phyloP scores from a whole-genome alignment of 30 jellyfish, hydroid and myxozoan genomes.

The Phacellophora camtschatica region DNA sequence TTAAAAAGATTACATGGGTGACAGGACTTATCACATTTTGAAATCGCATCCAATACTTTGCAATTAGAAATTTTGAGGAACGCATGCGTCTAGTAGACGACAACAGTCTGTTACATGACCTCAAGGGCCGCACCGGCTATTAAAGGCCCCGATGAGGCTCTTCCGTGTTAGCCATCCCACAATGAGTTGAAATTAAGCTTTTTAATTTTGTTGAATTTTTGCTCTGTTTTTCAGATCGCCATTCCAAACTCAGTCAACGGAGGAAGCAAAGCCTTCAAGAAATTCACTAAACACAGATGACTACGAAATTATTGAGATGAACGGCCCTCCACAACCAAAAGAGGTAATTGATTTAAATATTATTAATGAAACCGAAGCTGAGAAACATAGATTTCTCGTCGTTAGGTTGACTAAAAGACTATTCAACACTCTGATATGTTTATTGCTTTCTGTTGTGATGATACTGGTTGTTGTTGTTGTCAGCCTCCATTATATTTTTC shows the following conservation, averaged over 20 bases:
- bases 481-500: constrained; percentile 64
- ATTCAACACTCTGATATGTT: constrained; percentile 44
- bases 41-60: too few species aligned
- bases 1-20: too few species aligned
- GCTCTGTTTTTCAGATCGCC: constrained; percentile 8
- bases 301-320: constrained; percentile 54
- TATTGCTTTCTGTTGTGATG: constrained; percentile 35
- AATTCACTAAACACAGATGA: constrained; percentile 28
- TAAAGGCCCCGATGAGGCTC: too few species aligned
- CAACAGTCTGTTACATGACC: too few species aligned
- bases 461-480: constrained; percentile 59
- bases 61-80: too few species aligned
- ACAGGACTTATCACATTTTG: too few species aligned
- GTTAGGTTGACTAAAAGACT: constrained; percentile 57
- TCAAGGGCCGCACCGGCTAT: too few species aligned
- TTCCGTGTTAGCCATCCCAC: too few species aligned
- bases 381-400: constrained; percentile 3
- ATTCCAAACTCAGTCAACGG: constrained; percentile 16
- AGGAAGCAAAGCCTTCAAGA: not conserved
- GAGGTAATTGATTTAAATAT: constrained; percentile 87
- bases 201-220: too few species aligned
- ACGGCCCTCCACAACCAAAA: constrained; percentile 49
- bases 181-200: too few species aligned
- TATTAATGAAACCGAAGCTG: constrained; percentile 37
- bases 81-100: too few species aligned